Percentiles rank a stretch among this genome's conserved stretches.
Conservation (phyloP, 1,140 invertebrate genomes). For the Drosophila azteca region DNA sequence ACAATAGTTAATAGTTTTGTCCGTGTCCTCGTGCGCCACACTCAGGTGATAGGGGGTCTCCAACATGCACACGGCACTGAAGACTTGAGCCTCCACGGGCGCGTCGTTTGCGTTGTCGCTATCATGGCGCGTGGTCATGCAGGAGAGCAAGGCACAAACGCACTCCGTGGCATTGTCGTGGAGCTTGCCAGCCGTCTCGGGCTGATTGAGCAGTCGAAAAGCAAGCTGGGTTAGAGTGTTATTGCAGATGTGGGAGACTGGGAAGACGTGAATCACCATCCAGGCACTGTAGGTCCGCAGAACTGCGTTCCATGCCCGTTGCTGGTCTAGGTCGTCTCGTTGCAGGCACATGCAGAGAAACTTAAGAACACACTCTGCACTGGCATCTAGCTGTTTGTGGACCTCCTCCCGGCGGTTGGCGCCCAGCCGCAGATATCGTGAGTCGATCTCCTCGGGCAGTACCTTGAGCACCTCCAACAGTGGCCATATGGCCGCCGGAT, state of each 20-base stretch:
- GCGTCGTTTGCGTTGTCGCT: conserved; percentile 83
- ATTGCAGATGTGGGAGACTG: conserved; percentile 87
- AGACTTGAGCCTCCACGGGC: conserved; percentile 90
- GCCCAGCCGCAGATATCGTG: conserved; percentile 92
- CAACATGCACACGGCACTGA: conserved; percentile 91
- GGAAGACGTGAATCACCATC: conserved; percentile 89
- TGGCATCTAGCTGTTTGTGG: conserved; percentile 89
- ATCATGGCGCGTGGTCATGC: conserved; percentile 88
- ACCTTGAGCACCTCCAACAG: conserved; percentile 96
- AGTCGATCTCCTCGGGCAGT: conserved; percentile 97
- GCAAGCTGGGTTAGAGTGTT: conserved; percentile 88
- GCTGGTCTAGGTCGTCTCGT: conserved; percentile 84
- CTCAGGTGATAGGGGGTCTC: conserved; percentile 95
- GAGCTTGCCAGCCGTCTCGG: conserved; percentile 87
- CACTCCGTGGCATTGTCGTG: conserved; percentile 97
- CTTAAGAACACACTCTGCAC: conserved; percentile 88
- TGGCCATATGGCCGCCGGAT: conserved; percentile 88
- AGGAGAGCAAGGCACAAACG: conserved; percentile 92
- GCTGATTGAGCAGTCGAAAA: conserved; percentile 88
- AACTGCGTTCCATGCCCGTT: conserved; percentile 86
- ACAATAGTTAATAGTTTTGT: conserved; percentile 95
- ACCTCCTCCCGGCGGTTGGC: conserved; percentile 95
- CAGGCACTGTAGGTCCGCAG: conserved; percentile 92
- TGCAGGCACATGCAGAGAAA: conserved; percentile 90
- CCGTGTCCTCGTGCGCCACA: conserved; percentile 96